Base-by-base conservation (phyloP, 2,797 vertebrate genomes). In the Ceryle rudis region DNA sequence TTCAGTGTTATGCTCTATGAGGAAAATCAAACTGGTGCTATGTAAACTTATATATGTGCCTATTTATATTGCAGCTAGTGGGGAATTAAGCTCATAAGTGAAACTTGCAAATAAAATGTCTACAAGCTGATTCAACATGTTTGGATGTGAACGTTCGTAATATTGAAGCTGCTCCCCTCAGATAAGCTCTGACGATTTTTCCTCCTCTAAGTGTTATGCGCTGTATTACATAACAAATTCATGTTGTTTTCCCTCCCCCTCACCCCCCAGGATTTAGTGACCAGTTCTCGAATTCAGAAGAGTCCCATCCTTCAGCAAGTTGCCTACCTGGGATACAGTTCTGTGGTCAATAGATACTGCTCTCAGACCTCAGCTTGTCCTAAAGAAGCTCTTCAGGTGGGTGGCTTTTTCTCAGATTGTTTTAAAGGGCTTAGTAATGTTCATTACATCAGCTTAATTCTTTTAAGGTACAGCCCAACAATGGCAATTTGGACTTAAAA, bases 301-400 rank as follows among this genome's bases (percentile, higher is more conserved):
- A 94, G 29, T 42, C 61, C 86, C 1, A 1, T 37, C 14, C 69
- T 99, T 91, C 98, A 98, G 97, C 97, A 98, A 22, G 94, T 95
- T n/a, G 95, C 98, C 46, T 96, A 96, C n/a, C 96, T 99, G 54
- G 95, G 95, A 33, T 99, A 99, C 42, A 98, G 98, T 41, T 98
- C 98, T 84, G 88, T 99, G 90, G 98, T 99, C 60, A 98, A 98
- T 71, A 99, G 97, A 94, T 97, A 97, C 83, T 99, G 99, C 80
- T 93, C 94, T 78, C 95, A 95, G 91, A 60, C 95, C 33, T 96
- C 97, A 78, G 88, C 97, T 20, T 99, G 99, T 85, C 98, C 98
- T 69, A 93, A 96, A 29, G 66, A 96, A 65, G 97, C 88, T 86
- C 98, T 99, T 86, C 98, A 99, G 98, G 99, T 99, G 97, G 31